Evolutionary conservation across 2,797 vertebrate species (phyloP).

Genomic region (Gouania willdenowi): DNA sequence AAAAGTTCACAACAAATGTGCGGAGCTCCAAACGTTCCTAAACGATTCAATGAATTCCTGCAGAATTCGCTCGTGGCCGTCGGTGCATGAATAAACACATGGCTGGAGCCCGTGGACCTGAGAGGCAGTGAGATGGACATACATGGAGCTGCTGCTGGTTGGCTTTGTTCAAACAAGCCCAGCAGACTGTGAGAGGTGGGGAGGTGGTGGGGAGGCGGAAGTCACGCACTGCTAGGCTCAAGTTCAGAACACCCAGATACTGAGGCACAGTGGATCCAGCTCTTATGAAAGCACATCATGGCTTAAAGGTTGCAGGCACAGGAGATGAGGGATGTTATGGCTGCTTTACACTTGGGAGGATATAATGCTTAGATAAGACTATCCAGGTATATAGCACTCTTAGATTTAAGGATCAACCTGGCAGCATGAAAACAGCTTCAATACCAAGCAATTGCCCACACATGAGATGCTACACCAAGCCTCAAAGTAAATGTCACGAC

Average conservation of each 20-base stretch:
- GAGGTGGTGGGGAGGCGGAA: not conserved
- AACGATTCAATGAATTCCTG: constrained; percentile 42
- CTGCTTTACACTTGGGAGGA: constrained; percentile 25
- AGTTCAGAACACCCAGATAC: constrained; percentile 11
- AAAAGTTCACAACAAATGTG: constrained; percentile 32
- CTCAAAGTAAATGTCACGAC: not conserved
- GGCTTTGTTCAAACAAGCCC: constrained; percentile 19
- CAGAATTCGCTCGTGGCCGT: constrained; percentile 14
- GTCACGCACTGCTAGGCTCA: constrained; percentile 30
- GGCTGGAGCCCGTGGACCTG: constrained; percentile 25
- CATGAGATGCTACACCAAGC: no score
- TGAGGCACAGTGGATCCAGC: constrained; percentile 16
- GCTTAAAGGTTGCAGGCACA: constrained; percentile 12
- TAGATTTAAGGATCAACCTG: no score
- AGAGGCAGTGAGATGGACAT: constrained; percentile 42
- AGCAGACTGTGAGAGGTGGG: not conserved
- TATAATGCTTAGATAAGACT: constrained; percentile 5
- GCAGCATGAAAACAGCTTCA: no score
- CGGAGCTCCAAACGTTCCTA: constrained; percentile 9
- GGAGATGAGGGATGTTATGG: constrained; percentile 20
- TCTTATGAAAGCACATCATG: constrained; percentile 52
- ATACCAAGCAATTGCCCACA: no score
- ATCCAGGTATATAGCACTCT: no score
- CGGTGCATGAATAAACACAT: constrained; percentile 31
- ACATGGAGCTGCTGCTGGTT: constrained; percentile 54